Conservation (phyloP, 2,888 invertebrate species). For the Thecocarcelia acutangulata region DNA sequence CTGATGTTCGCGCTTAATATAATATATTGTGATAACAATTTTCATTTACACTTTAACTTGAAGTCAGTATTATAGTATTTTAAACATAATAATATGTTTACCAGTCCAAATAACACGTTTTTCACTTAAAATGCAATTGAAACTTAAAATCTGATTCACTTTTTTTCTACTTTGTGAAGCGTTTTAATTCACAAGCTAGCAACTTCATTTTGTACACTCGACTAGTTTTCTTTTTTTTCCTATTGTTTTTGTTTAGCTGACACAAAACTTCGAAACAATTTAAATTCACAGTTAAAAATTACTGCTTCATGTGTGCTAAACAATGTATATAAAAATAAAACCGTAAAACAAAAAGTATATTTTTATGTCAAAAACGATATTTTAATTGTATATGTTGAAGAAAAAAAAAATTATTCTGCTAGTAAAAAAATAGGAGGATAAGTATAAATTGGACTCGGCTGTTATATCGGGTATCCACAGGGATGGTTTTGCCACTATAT, state of each 20-base stretch:
- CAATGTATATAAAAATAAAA: neutral
- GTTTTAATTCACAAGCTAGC: neutral
- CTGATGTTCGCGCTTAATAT: neutral
- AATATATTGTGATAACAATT: neutral
- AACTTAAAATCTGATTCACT: neutral
- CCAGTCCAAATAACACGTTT: conserved; percentile 33
- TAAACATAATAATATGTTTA: conserved; percentile 32
- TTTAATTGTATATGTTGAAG: too few relatives aligned
- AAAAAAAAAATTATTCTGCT: too few relatives aligned
- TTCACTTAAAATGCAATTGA: neutral
- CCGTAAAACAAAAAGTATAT: neutral
- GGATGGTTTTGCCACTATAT: too few relatives aligned
- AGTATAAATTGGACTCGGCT: too few relatives aligned
- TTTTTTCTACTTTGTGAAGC: neutral
- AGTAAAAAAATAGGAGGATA: too few relatives aligned
- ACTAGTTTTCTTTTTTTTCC: neutral
- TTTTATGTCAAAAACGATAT: too few relatives aligned
- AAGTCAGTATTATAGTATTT: neutral
- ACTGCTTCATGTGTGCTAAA: neutral
- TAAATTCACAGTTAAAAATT: neutral
- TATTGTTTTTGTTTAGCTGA: neutral
- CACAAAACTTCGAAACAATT: conserved; percentile 23
- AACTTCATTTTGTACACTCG: conserved; percentile 27
- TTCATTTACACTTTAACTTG: neutral
- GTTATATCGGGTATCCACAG: too few relatives aligned